phyloP scores from a whole-genome alignment of 2,113 vertebrate species.

The Odontesthes bonariensis region DNA sequence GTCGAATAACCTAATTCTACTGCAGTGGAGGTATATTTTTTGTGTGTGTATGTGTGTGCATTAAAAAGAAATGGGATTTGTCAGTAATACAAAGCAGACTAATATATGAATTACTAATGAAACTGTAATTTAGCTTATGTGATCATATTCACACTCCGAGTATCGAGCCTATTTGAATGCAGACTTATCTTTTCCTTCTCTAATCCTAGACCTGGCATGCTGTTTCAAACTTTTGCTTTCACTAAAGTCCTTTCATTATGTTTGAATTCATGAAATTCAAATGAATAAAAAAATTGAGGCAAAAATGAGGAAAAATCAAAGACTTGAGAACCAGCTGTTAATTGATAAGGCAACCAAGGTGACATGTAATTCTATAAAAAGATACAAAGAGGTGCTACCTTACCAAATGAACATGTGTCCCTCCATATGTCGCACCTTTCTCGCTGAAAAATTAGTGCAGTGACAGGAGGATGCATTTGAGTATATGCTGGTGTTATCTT shows the following conservation, averaged over 20 bases:
- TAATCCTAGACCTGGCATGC: conserved; percentile 11
- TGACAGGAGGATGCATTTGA: conserved; percentile 36
- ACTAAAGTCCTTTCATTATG: conserved; percentile 19
- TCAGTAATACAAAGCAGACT: neutral
- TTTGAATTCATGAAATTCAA: conserved; percentile 35
- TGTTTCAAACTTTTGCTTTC: neutral
- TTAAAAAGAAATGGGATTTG: too few species aligned
- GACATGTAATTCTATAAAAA: conserved; percentile 27
- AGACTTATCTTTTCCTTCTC: neutral
- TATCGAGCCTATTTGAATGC: neutral
- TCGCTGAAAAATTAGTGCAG: conserved; percentile 38
- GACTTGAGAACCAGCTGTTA: conserved; percentile 38
- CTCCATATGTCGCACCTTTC: conserved; percentile 50
- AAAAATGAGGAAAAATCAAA: conserved; percentile 1
- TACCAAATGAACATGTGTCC: conserved; percentile 28
- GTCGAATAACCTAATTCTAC: neutral
- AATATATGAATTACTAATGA: neutral
- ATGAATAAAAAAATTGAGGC: conserved; percentile 26
- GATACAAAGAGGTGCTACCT: conserved; percentile 33
- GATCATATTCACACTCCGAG: neutral
- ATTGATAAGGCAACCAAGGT: conserved; percentile 38
- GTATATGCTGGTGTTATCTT: conserved; percentile 53
- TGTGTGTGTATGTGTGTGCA: neutral
- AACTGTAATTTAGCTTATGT: neutral
- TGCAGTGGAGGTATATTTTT: neutral